A percentile compares a stretch with the other conserved stretches of the same genome.
phyloP scores from a whole-genome alignment of 2,888 invertebrate species.

The Physocephala rufipes region DNA sequence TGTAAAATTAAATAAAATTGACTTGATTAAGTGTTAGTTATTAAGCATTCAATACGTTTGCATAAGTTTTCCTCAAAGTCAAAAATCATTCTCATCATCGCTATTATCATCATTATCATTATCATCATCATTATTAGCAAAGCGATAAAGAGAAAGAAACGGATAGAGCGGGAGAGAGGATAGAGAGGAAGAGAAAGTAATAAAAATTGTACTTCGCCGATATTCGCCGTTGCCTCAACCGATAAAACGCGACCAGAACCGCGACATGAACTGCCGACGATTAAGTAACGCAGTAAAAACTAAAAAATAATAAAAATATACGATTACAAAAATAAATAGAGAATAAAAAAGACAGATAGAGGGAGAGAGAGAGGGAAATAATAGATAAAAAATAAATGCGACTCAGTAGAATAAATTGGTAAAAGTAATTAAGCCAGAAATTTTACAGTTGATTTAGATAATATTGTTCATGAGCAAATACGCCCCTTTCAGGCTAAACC shows the following conservation, averaged over 20 bases:
- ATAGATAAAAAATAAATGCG: too few species aligned
- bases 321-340: too few species aligned
- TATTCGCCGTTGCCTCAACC: not conserved
- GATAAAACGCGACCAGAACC: not conserved
- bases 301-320: too few species aligned
- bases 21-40: too few species aligned
- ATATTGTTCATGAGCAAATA: constrained; percentile 57
- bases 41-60: too few species aligned
- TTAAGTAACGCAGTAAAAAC: too few species aligned
- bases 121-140: constrained; percentile 3
- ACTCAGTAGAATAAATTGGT: not conserved
- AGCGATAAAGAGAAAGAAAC: not conserved
- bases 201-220: too few species aligned
- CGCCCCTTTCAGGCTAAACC: constrained; percentile 50
- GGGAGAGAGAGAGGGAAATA: too few species aligned
- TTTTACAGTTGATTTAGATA: constrained; percentile 16
- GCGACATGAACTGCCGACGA: not conserved
- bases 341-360: too few species aligned
- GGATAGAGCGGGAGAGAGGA: not conserved
- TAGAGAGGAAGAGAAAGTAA: not conserved
- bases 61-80: too few species aligned
- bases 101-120: not conserved
- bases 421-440: constrained; percentile 8
- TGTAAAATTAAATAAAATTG: too few species aligned
- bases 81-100: not conserved